These are phyloP conservation scores for Vidua chalybeata DNA, from an alignment of 2,113 vertebrate species.

Conservation along the genomic window DNA sequence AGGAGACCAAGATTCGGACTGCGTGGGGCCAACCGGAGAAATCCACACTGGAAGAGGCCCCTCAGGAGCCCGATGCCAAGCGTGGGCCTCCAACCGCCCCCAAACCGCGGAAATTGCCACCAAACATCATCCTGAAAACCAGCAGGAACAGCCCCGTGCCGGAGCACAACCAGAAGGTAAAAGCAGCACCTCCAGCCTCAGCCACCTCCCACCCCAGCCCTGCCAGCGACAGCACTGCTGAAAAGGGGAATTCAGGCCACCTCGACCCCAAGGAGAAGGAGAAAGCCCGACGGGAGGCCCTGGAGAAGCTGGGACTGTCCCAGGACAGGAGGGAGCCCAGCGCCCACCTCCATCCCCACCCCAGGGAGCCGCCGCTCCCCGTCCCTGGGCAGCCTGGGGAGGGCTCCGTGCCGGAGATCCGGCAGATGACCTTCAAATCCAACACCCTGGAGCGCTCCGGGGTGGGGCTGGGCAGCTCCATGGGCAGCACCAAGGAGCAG, in stretches of 20 bases:
- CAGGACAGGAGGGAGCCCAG: slow-evolving; percentile 58
- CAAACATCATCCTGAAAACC: slow-evolving; percentile 80
- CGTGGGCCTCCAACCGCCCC: slow-evolving; percentile 77
- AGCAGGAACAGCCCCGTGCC: slow-evolving; percentile 39
- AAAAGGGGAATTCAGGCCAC: neutral
- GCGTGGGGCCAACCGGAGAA: neutral
- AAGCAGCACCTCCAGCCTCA: neutral
- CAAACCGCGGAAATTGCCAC: slow-evolving; percentile 80
- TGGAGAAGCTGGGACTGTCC: slow-evolving; percentile 88
- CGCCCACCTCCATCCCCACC: neutral
- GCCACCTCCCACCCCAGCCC: neutral
- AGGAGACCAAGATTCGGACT: neutral
- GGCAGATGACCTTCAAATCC: slow-evolving; percentile 69
- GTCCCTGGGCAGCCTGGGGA: neutral
- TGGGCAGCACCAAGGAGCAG: slow-evolving; percentile 11
- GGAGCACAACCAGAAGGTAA: neutral
- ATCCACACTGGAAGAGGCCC: neutral
- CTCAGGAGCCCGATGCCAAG: slow-evolving; percentile 27
- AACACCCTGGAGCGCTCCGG: slow-evolving; percentile 77
- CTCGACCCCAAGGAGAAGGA: slow-evolving; percentile 69
- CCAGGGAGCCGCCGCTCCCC: neutral
- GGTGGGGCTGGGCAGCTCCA: slow-evolving; percentile 71
- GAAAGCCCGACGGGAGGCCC: slow-evolving; percentile 80
- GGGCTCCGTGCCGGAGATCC: neutral
- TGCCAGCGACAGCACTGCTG: neutral